These are phyloP conservation scores for Phylloscopus collybita DNA, from an alignment of 2,797 vertebrate species.

Conservation along the genomic window DNA sequence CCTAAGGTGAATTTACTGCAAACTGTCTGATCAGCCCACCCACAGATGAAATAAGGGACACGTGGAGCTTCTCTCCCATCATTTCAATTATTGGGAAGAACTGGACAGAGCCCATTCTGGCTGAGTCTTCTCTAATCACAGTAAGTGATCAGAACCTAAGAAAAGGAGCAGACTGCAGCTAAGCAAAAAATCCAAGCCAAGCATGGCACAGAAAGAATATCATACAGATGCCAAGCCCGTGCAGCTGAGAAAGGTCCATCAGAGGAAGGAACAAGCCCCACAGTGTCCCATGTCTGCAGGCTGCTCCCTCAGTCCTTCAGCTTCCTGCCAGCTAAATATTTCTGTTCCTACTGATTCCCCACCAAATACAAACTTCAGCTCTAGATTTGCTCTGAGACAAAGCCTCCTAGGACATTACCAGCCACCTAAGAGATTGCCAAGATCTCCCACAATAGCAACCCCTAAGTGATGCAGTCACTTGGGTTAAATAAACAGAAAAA, in stretches of 20 bases:
- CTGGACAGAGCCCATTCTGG: not conserved
- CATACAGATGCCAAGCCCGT: not conserved
- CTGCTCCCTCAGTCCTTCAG: not conserved
- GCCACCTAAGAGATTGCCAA: not conserved
- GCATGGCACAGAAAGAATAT: not conserved
- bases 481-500: not conserved
- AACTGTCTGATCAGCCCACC: not conserved
- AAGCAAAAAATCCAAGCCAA: slow-evolving; percentile 28
- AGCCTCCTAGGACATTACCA: not conserved
- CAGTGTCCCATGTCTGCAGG: not conserved
- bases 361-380: not conserved
- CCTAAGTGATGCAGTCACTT: not conserved
- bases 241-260: not conserved
- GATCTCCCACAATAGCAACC: not conserved
- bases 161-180: not conserved
- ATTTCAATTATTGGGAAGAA: not conserved
- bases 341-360: not conserved
- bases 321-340: not conserved
- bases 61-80: not conserved
- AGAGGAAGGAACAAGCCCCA: not conserved
- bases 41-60: not conserved
- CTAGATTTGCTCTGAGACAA: not conserved
- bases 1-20: not conserved
- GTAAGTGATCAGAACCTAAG: slow-evolving; percentile 2
- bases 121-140: not conserved